These are phyloP conservation scores for Chrysochloris asiatica DNA, from an alignment of 2,113 vertebrate species.

Conservation along the genomic window DNA sequence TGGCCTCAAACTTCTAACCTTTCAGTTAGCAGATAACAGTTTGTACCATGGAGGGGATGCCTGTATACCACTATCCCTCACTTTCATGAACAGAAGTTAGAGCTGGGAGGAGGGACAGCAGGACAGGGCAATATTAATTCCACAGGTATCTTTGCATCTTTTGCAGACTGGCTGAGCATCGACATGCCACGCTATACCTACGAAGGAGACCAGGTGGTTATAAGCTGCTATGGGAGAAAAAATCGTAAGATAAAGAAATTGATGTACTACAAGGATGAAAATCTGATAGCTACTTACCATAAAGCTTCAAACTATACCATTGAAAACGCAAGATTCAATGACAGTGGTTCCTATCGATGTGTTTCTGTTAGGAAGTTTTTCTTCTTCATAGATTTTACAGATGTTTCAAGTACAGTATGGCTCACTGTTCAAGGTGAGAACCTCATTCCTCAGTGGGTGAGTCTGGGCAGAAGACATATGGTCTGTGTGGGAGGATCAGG, in stretches of 20 bases:
- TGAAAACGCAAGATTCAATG: background rate
- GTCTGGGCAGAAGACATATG: background rate
- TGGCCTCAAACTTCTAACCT: background rate
- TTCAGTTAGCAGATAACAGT: background rate
- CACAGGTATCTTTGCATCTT: background rate
- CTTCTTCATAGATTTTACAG: background rate
- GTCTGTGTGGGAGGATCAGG: background rate
- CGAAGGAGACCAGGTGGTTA: constrained; percentile 4
- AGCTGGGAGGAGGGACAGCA: accelerated
- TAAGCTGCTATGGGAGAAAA: background rate
- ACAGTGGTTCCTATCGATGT: constrained; percentile 27
- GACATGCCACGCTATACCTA: background rate
- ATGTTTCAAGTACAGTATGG: background rate
- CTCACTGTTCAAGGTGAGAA: no score
- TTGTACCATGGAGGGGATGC: background rate
- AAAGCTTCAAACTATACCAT: background rate
- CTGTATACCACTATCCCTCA: background rate
- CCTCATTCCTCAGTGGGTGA: background rate
- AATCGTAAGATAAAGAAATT: background rate
- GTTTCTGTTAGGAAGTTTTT: background rate
- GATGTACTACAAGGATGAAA: constrained; percentile 23
- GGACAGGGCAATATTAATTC: no score
- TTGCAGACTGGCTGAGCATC: constrained; percentile 25
- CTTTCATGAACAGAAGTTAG: background rate
- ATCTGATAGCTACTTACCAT: background rate